Conservation (phyloP, 2,888 invertebrate species). For the Lithophane leautieri region DNA sequence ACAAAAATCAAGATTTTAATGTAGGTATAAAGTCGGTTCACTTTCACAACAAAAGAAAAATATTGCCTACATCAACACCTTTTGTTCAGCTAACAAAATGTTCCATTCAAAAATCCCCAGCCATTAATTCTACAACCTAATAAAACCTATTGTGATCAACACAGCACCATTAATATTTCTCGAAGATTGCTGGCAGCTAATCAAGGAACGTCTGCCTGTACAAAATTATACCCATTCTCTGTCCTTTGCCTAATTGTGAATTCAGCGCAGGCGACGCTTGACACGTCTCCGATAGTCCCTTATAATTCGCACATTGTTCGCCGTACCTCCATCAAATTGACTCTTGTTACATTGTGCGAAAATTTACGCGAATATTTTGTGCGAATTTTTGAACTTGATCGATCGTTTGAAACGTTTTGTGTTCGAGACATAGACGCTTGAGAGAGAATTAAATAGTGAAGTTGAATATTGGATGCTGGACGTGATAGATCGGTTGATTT, state of each 20-base stretch:
- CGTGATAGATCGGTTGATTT: slow-evolving; percentile 33
- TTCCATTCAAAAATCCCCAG: neutral
- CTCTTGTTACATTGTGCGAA: slow-evolving; percentile 52
- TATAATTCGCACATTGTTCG: slow-evolving; percentile 64
- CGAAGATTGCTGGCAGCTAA: slow-evolving; percentile 45
- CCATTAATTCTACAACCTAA: slow-evolving; percentile 29
- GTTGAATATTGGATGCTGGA: slow-evolving; percentile 19
- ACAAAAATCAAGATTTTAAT: neutral
- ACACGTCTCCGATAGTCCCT: slow-evolving; percentile 59
- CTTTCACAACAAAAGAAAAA: slow-evolving; percentile 26
- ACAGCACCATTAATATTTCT: slow-evolving; percentile 59
- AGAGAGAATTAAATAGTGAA: slow-evolving; percentile 34
- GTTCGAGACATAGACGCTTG: slow-evolving; percentile 14
- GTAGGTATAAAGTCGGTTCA: neutral
- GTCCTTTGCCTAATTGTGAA: slow-evolving; percentile 61
- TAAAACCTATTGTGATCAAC: slow-evolving; percentile 27
- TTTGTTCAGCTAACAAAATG: slow-evolving; percentile 7
- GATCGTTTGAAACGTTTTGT: slow-evolving; percentile 36
- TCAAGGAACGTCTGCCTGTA: slow-evolving; percentile 59
- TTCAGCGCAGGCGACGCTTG: slow-evolving; percentile 61
- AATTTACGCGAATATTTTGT: slow-evolving; percentile 40
- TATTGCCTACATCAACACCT: slow-evolving; percentile 5
- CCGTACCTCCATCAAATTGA: slow-evolving; percentile 40
- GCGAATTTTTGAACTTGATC: slow-evolving; percentile 42
- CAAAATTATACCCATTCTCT: slow-evolving; percentile 65